Conservation (phyloP, 92 coral and sea anemone genomes). For the Palythoa caribaeorum region DNA sequence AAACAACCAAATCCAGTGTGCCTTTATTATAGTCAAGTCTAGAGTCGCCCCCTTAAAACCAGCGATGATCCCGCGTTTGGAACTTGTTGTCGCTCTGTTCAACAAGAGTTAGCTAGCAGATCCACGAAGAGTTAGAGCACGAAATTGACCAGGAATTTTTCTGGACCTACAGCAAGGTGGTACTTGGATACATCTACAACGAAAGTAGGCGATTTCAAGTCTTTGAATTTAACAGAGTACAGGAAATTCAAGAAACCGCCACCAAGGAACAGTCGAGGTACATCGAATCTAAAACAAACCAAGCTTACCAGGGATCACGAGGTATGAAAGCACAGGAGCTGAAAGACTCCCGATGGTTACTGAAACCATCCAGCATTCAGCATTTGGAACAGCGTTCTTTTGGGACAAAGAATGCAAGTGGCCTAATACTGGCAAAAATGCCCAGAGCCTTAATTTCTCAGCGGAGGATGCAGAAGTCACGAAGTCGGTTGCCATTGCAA, state of each 20-base stretch:
- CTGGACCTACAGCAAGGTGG: constrained; percentile 55
- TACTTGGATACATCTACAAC: constrained; percentile 39
- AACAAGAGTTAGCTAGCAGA: not conserved
- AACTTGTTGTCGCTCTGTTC: constrained; percentile 29
- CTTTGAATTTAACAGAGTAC: constrained; percentile 51
- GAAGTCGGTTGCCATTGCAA: constrained; percentile 30
- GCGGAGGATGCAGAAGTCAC: constrained; percentile 48
- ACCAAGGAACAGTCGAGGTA: constrained; percentile 42
- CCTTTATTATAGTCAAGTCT: constrained; percentile 25
- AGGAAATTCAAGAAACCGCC: constrained; percentile 37
- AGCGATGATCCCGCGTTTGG: constrained; percentile 11
- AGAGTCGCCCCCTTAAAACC: constrained; percentile 54
- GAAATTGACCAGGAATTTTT: not conserved
- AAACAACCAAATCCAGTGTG: not conserved
- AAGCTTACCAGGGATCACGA: constrained; percentile 39
- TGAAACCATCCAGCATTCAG: too few species aligned
- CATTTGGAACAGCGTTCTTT: constrained; percentile 31
- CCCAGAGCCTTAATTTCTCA: not conserved
- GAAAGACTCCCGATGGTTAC: constrained; percentile 41
- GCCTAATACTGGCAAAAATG: constrained; percentile 1
- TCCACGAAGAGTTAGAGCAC: constrained; percentile 8
- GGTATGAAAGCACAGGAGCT: constrained; percentile 47
- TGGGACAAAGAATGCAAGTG: constrained; percentile 44
- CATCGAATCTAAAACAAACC: constrained; percentile 27
- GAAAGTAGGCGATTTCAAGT: constrained; percentile 51